Conservation (phyloP, 2,113 vertebrate genomes). For the Corydoras sp. region DNA sequence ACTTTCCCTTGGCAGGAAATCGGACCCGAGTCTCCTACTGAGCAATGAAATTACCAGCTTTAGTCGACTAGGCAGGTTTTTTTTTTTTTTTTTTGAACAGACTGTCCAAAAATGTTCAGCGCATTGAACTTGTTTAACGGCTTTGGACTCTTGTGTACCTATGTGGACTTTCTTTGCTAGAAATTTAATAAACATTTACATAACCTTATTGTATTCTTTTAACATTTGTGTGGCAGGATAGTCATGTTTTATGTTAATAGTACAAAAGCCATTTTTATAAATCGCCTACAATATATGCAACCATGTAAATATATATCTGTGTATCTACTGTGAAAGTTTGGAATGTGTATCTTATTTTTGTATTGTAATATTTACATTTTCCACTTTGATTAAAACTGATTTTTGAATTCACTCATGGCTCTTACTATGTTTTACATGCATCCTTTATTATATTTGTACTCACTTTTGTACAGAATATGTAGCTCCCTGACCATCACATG, state of each 20-base stretch:
- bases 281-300: conserved; percentile 30
- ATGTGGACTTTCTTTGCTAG: conserved; percentile 2
- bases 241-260: not conserved
- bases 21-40: conserved; percentile 47
- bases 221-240: conserved; percentile 3
- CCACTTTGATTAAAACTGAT: conserved; percentile 54
- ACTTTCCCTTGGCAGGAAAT: conserved; percentile 47
- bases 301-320: conserved; percentile 66
- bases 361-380: conserved; percentile 74
- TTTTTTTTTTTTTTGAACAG: conserved; percentile 25
- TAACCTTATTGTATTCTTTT: not conserved
- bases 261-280: not conserved
- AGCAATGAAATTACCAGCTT: conserved; percentile 49
- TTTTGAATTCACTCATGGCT: conserved; percentile 7
- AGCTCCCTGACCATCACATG: too few species aligned
- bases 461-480: too few species aligned
- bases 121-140: conserved; percentile 50
- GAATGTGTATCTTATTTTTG: conserved; percentile 73
- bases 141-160: conserved; percentile 40
- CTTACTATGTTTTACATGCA: not conserved
- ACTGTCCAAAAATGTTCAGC: conserved; percentile 51
- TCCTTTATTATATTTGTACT: not conserved
- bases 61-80: conserved; percentile 34
- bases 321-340: conserved; percentile 71
- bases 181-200: conserved; percentile 3